Percentiles rank a stretch among this genome's conserved stretches.
phyloP scores from a whole-genome alignment of 1,140 invertebrate genomes.

The Dendrolimus punctatus region DNA sequence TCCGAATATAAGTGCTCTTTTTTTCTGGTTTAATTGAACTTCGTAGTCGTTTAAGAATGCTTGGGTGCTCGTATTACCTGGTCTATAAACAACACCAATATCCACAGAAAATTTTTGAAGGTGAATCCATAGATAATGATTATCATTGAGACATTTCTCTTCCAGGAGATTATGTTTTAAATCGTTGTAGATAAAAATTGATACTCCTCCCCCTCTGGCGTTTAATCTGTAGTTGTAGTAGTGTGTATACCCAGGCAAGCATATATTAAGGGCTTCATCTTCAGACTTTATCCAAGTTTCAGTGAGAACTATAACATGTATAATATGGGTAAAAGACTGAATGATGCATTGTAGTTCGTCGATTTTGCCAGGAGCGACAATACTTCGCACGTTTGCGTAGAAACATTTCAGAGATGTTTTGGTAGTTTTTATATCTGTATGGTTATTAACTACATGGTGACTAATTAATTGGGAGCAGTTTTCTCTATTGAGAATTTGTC shows the following conservation, averaged over 20 bases:
- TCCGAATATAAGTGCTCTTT: slow-evolving; percentile 14
- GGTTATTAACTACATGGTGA: too few relatives aligned
- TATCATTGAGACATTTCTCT: too few relatives aligned
- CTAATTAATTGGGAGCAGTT: too few relatives aligned
- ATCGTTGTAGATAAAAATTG: slow-evolving; percentile 10
- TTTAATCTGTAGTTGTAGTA: slow-evolving; percentile 11
- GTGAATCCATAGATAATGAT: neutral
- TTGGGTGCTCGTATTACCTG: neutral
- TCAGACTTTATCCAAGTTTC: slow-evolving; percentile 16
- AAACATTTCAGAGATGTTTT: too few relatives aligned
- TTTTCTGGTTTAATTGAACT: slow-evolving; percentile 14
- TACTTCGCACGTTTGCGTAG: too few relatives aligned
- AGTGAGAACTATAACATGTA: slow-evolving; percentile 11
- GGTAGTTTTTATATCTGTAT: too few relatives aligned
- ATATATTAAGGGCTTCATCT: slow-evolving; percentile 3
- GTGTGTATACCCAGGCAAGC: slow-evolving; percentile 11
- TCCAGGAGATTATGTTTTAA: slow-evolving; percentile 14
- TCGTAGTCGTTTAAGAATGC: neutral
- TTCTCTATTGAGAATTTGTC: too few relatives aligned
- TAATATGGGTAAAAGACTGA: slow-evolving; percentile 5
- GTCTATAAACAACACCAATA: neutral
- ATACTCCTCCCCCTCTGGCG: slow-evolving; percentile 13
- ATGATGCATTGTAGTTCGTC: slow-evolving; percentile 13
- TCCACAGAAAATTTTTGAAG: neutral
- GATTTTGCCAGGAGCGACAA: too few relatives aligned